phyloP scores from a whole-genome alignment of 2,888 invertebrate species.

The Phaedon cochleariae region DNA sequence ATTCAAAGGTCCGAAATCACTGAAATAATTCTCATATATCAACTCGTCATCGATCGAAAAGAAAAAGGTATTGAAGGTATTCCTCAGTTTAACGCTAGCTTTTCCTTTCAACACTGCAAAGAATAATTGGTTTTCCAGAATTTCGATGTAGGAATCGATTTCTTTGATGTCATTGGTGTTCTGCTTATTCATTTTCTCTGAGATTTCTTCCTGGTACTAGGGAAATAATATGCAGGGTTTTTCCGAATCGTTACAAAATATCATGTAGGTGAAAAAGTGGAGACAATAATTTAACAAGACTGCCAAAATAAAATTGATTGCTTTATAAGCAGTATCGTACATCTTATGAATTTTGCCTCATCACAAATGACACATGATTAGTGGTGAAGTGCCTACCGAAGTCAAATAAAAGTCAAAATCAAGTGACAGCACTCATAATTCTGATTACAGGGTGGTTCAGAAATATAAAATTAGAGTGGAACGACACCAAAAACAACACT shows the following conservation, averaged over 20 bases:
- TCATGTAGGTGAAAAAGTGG: constrained; percentile 40
- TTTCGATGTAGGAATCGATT: constrained; percentile 56
- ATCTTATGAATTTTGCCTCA: constrained; percentile 47
- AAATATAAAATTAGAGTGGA: no score
- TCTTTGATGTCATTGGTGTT: constrained; percentile 43
- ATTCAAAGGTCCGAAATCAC: constrained; percentile 91
- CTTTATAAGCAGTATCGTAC: constrained; percentile 39
- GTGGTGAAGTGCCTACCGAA: not conserved
- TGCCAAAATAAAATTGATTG: constrained; percentile 45
- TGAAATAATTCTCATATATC: constrained; percentile 84
- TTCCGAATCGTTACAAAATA: constrained; percentile 40
- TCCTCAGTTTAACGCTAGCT: constrained; percentile 70
- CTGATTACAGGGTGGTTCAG: not conserved
- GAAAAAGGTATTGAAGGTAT: constrained; percentile 75
- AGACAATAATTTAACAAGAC: constrained; percentile 45
- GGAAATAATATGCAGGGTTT: constrained; percentile 43
- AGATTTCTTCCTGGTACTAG: constrained; percentile 56
- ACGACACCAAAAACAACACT: no score
- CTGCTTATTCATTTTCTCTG: constrained; percentile 31
- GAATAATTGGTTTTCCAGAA: constrained; percentile 68
- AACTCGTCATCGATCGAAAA: constrained; percentile 82
- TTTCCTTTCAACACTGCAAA: constrained; percentile 75
- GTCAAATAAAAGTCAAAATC: not conserved
- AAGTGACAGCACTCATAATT: not conserved
- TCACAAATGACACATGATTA: constrained; percentile 26